A percentile compares a stretch with the other conserved stretches of the same genome.
Evolutionary conservation across 1,140 invertebrate genomes (phyloP).

Genomic region (Panagrolaimus sp.): DNA sequence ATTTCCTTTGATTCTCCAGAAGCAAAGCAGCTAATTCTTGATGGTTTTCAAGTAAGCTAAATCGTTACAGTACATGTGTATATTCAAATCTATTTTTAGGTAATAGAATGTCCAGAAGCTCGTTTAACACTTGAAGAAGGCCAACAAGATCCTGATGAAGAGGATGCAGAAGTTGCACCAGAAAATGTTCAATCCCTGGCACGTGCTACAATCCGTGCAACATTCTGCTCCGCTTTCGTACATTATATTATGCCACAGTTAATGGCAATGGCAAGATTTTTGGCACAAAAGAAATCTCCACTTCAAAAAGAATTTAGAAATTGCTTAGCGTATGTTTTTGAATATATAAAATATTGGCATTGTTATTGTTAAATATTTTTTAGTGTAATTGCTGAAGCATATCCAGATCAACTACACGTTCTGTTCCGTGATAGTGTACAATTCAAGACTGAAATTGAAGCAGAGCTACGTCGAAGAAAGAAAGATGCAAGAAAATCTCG

Average conservation of each 20-base stretch:
- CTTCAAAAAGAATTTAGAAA: slow-evolving; percentile 1
- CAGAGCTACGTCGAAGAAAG: neutral
- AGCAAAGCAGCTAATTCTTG: slow-evolving; percentile 4
- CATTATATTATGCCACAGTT: slow-evolving; percentile 10
- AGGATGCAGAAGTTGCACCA: neutral
- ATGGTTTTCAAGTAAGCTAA: neutral
- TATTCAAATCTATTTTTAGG: neutral
- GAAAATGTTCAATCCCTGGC: neutral
- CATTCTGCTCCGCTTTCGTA: neutral
- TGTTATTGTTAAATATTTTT: neutral
- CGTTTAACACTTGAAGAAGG: neutral
- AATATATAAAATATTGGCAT: neutral
- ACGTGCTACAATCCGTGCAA: neutral
- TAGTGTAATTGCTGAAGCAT: neutral
- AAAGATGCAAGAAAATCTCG: neutral
- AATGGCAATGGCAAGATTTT: slow-evolving; percentile 3
- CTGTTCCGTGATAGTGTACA: slow-evolving; percentile 3
- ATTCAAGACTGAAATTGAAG: slow-evolving; percentile 1
- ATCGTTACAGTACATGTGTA: neutral
- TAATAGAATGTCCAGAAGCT: neutral
- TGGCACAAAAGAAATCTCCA: neutral
- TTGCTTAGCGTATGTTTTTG: neutral
- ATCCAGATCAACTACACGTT: neutral
- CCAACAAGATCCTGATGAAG: neutral
- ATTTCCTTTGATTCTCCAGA: neutral